These are phyloP conservation scores for Cherax destructor DNA, from an alignment of 1,140 invertebrate species.

Conservation along the genomic window DNA sequence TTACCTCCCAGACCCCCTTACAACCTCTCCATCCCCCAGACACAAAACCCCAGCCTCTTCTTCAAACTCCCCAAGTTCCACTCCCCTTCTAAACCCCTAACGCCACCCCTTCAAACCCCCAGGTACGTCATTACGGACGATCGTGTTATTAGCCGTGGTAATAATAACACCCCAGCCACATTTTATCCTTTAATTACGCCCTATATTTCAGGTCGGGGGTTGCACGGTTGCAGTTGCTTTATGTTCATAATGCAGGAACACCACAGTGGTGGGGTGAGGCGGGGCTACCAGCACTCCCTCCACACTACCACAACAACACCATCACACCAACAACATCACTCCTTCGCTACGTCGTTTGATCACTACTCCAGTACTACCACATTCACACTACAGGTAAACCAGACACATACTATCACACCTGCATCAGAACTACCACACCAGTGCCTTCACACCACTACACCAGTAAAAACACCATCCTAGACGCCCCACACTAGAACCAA, in stretches of 20 bases:
- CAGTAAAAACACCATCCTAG: background rate
- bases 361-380: background rate
- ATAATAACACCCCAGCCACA: slow-evolving; percentile 62
- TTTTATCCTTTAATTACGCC: slow-evolving; percentile 67
- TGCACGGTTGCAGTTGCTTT: slow-evolving; percentile 38
- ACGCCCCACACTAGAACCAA: too few relatives aligned
- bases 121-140: slow-evolving; percentile 30
- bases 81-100: background rate
- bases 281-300: too few relatives aligned
- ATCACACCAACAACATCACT: too few relatives aligned
- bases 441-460: background rate
- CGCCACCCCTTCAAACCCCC: background rate
- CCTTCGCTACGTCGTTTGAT: too few relatives aligned
- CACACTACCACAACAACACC: too few relatives aligned
- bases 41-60: background rate
- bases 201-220: slow-evolving; percentile 51
- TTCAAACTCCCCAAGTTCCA: too few relatives aligned
- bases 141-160: slow-evolving; percentile 59
- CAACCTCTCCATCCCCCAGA: background rate
- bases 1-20: too few relatives aligned
- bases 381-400: background rate
- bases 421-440: background rate
- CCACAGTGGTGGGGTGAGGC: background rate
- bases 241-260: slow-evolving; percentile 21
- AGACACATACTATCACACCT: background rate